phyloP scores from a whole-genome alignment of 2,888 invertebrate genomes.

The Drosophila suboccidentalis region DNA sequence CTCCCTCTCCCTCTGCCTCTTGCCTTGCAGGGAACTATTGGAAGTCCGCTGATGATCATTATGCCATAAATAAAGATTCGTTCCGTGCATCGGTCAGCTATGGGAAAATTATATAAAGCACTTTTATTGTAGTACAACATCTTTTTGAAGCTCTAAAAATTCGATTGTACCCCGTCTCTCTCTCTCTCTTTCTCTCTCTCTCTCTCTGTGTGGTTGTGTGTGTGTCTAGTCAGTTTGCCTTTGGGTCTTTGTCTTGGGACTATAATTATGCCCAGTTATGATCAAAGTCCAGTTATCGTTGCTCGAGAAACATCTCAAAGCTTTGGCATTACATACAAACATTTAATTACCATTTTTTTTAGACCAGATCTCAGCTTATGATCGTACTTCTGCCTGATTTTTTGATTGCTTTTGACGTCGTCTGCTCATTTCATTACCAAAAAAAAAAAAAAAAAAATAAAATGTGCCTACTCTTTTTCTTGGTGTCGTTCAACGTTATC shows the following conservation, averaged over 20 bases:
- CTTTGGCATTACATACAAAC: constrained; percentile 44
- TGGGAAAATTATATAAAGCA: constrained; percentile 74
- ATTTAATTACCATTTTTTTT: constrained; percentile 49
- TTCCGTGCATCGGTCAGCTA: constrained; percentile 69
- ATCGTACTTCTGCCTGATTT: constrained; percentile 8
- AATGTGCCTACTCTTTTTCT: constrained; percentile 12
- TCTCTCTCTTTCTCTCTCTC: not conserved
- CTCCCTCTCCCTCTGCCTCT: constrained; percentile 5
- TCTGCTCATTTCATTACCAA: constrained; percentile 10
- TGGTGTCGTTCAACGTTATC: constrained; percentile 9
- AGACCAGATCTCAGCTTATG: constrained; percentile 15
- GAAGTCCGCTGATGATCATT: constrained; percentile 72
- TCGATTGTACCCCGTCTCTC: constrained; percentile 8
- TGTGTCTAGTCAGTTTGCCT: constrained; percentile 18
- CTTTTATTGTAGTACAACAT: constrained; percentile 61
- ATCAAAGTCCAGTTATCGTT: constrained; percentile 71
- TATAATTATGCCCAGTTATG: constrained; percentile 70
- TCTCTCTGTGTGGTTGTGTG: not conserved
- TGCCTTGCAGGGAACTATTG: constrained; percentile 36
- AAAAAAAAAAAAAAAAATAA: constrained; percentile 6
- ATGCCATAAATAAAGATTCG: constrained; percentile 82
- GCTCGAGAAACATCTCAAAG: constrained; percentile 42
- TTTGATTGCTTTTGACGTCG: constrained; percentile 60
- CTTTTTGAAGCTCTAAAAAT: constrained; percentile 47
- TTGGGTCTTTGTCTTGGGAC: constrained; percentile 28